phyloP scores from a whole-genome alignment of 2,888 invertebrate genomes.

The Cabera pusaria region DNA sequence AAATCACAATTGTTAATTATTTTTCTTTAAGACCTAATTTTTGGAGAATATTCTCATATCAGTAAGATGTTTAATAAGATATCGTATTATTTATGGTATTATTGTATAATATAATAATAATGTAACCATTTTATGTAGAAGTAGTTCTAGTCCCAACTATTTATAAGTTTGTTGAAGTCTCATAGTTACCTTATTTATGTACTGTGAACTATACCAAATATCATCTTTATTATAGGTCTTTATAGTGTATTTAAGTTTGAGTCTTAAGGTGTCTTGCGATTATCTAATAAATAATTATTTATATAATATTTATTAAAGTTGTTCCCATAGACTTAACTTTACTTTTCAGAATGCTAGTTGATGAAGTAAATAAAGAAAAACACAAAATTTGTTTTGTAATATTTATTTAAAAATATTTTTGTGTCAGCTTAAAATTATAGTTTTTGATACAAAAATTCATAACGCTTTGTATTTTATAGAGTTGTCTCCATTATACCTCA shows the following conservation, averaged over 20 bases:
- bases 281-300: not conserved
- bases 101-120: slow-evolving; percentile 29
- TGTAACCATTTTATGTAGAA: slow-evolving; percentile 43
- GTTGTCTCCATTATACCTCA: slow-evolving; percentile 57
- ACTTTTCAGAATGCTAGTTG: too few species aligned
- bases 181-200: not conserved
- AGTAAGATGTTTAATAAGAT: slow-evolving; percentile 42
- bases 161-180: slow-evolving; percentile 27
- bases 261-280: not conserved
- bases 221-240: not conserved
- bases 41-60: slow-evolving; percentile 30
- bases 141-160: slow-evolving; percentile 43
- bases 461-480: slow-evolving; percentile 42
- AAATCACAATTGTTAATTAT: slow-evolving; percentile 6
- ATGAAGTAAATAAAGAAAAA: slow-evolving; percentile 24
- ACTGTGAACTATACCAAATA: not conserved
- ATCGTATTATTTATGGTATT: slow-evolving; percentile 31
- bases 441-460: slow-evolving; percentile 57
- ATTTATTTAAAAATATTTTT: slow-evolving; percentile 51
- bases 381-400: slow-evolving; percentile 31
- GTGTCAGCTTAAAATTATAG: slow-evolving; percentile 38
- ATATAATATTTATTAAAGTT: not conserved
- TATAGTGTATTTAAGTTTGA: not conserved
- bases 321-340: slow-evolving; percentile 8
- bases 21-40: slow-evolving; percentile 16